Evolutionary conservation across 1,140 invertebrate species (phyloP).

Genomic region (Cyclina sinensis): DNA sequence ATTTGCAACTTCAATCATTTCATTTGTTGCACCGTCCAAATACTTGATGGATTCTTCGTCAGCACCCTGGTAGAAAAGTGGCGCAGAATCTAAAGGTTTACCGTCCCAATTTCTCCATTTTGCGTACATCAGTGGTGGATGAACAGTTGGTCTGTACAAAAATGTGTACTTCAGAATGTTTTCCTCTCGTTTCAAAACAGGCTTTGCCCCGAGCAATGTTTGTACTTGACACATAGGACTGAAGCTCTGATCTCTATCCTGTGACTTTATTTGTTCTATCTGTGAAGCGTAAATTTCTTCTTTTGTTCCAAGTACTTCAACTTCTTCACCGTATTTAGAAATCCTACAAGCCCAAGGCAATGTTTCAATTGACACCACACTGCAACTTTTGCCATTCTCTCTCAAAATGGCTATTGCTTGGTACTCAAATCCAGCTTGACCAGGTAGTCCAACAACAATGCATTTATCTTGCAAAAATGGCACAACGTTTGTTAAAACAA

Average conservation of each 20-base stretch:
- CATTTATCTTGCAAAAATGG: conserved; percentile 60
- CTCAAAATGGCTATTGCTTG: conserved; percentile 61
- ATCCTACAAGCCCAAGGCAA: conserved; percentile 80
- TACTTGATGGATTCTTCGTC: conserved; percentile 71
- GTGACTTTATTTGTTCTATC: conserved; percentile 65
- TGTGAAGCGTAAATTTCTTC: conserved; percentile 47
- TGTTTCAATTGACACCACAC: conserved; percentile 73
- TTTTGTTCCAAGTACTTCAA: conserved; percentile 67
- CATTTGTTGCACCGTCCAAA: conserved; percentile 71
- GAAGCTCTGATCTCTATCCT: conserved; percentile 51
- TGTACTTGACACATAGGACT: conserved; percentile 62
- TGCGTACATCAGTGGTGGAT: conserved; percentile 76
- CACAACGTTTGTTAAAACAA: conserved; percentile 66
- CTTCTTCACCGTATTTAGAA: conserved; percentile 74
- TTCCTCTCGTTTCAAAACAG: conserved; percentile 61
- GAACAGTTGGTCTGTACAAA: conserved; percentile 73
- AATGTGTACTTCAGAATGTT: conserved; percentile 75
- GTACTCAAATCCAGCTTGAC: conserved; percentile 77
- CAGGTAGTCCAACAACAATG: conserved; percentile 46
- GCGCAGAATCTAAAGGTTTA: conserved; percentile 72
- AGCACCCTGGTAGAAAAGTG: conserved; percentile 80
- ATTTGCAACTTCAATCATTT: conserved; percentile 71
- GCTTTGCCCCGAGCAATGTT: conserved; percentile 69
- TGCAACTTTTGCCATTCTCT: conserved; percentile 60
- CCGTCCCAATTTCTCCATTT: conserved; percentile 81